Conservation (phyloP, 2,888 invertebrate species). For the Ophion costatus region DNA sequence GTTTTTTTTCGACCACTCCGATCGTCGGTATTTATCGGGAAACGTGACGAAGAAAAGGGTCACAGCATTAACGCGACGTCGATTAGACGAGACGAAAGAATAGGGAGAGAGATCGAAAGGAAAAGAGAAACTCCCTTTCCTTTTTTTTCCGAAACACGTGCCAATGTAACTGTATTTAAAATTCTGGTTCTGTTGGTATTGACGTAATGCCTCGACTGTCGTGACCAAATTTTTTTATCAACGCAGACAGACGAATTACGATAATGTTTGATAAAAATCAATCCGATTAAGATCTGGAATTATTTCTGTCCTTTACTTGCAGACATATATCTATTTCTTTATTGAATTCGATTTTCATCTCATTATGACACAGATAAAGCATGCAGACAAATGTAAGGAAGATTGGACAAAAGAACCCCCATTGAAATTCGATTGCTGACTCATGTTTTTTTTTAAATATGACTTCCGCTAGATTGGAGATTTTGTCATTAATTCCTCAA, state of each 20-base stretch:
- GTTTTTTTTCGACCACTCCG: constrained; percentile 7
- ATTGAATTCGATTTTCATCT: too few species aligned
- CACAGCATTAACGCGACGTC: constrained; percentile 35
- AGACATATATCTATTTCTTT: too few species aligned
- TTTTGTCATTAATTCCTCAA: too few species aligned
- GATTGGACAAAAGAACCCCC: too few species aligned
- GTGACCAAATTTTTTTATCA: constrained; percentile 3
- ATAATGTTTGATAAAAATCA: not conserved
- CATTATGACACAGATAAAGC: too few species aligned
- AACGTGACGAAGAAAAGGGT: constrained; percentile 40
- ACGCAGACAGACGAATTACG: not conserved
- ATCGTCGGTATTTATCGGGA: constrained; percentile 39
- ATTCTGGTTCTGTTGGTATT: not conserved
- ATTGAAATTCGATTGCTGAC: too few species aligned
- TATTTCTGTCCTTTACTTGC: too few species aligned
- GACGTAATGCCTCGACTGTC: not conserved
- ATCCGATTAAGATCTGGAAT: too few species aligned
- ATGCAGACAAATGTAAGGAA: too few species aligned
- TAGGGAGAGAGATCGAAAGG: not conserved
- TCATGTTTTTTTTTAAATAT: too few species aligned
- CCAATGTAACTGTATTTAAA: not conserved
- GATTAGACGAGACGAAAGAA: constrained; percentile 43
- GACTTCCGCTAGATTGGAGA: too few species aligned
- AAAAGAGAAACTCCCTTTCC: not conserved
- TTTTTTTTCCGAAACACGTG: constrained; percentile 32